Conservation (phyloP, 64 coral and sea anemone species). For the Pachyseris speciosa region DNA sequence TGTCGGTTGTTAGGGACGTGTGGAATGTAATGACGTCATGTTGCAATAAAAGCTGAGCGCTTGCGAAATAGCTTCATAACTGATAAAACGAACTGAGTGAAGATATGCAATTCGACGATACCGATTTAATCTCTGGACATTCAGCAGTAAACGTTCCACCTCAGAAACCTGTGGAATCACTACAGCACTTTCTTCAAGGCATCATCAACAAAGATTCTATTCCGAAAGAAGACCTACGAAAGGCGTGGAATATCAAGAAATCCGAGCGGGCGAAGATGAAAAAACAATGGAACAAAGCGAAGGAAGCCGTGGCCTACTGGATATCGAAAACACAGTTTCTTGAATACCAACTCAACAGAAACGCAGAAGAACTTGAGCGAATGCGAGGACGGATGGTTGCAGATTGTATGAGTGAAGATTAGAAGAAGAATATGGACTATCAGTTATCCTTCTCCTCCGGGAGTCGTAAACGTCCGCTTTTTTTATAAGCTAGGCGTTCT, state of each 20-base stretch:
- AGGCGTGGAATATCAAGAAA: slow-evolving; percentile 14
- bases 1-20: too few species aligned
- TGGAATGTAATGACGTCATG: too few species aligned
- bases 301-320: slow-evolving; percentile 39
- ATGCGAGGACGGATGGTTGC: too few species aligned
- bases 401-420: too few species aligned
- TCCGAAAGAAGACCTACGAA: slow-evolving; percentile 58
- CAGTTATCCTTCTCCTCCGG: slow-evolving; percentile 53
- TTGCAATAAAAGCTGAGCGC: too few species aligned
- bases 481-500: slow-evolving; percentile 69
- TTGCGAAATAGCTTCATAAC: slow-evolving; percentile 40
- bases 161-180: slow-evolving; percentile 34
- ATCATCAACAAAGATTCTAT: slow-evolving; percentile 37
- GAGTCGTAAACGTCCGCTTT: slow-evolving; percentile 69
- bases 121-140: slow-evolving; percentile 17
- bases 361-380: slow-evolving; percentile 34
- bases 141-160: slow-evolving; percentile 22
- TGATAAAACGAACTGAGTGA: slow-evolving; percentile 3
- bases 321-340: slow-evolving; percentile 42
- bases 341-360: slow-evolving; percentile 36
- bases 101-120: slow-evolving; percentile 56
- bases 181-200: slow-evolving; percentile 37
- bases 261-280: slow-evolving; percentile 49
- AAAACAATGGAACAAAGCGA: slow-evolving; percentile 70
- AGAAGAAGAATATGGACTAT: neutral